Conservation (phyloP, 1,140 invertebrate genomes). For the Antheraea pernyi region DNA sequence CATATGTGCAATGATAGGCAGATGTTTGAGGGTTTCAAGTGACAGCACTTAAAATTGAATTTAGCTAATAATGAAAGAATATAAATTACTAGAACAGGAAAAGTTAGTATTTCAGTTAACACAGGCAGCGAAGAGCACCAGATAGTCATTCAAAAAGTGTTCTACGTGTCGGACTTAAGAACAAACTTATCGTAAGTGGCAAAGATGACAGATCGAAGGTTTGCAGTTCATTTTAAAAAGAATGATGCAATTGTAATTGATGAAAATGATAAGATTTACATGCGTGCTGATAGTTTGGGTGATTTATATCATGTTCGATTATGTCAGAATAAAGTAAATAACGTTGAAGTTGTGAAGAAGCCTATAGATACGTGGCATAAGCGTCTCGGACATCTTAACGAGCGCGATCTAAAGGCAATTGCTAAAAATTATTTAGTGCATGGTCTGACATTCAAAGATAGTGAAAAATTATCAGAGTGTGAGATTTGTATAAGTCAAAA, state of each 20-base stretch:
- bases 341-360: slow-evolving; percentile 25
- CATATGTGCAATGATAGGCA: slow-evolving; percentile 21
- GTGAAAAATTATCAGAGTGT: slow-evolving; percentile 33
- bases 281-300: slow-evolving; percentile 24
- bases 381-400: no score
- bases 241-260: slow-evolving; percentile 26
- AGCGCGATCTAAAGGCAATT: slow-evolving; percentile 15
- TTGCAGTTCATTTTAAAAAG: slow-evolving; percentile 26
- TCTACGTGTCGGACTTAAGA: slow-evolving; percentile 24
- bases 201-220: slow-evolving; percentile 27
- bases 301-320: slow-evolving; percentile 28
- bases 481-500: slow-evolving; percentile 28
- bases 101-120: slow-evolving; percentile 26
- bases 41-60: slow-evolving; percentile 5
- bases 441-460: slow-evolving; percentile 15
- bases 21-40: slow-evolving; percentile 8
- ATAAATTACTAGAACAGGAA: slow-evolving; percentile 19
- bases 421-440: slow-evolving; percentile 17
- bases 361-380: slow-evolving; percentile 27
- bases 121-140: slow-evolving; percentile 25
- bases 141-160: slow-evolving; percentile 26
- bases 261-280: slow-evolving; percentile 22
- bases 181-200: slow-evolving; percentile 28
- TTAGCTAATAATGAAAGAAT: slow-evolving; percentile 12
- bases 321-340: slow-evolving; percentile 17